Percentiles rank a stretch among this genome's conserved stretches.
phyloP scores from a whole-genome alignment of 2,113 vertebrate species.

The Cygnus buccinator region DNA sequence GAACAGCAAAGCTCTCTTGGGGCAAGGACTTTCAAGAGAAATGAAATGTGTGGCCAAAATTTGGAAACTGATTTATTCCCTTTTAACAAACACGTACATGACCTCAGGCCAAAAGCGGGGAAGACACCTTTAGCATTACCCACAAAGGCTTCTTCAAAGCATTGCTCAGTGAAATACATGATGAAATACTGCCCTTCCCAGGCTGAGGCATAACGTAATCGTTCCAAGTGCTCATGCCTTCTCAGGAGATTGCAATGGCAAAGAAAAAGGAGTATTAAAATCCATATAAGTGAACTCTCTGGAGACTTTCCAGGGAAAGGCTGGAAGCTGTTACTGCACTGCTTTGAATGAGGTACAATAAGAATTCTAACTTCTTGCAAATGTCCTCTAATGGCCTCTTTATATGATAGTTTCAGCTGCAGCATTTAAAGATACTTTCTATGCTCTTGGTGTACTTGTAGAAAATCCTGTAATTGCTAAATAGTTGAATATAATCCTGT shows the following conservation, averaged over 20 bases:
- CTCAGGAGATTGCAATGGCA: constrained; percentile 13
- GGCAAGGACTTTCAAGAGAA: not conserved
- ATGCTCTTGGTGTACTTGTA: not conserved
- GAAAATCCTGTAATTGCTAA: constrained; percentile 27
- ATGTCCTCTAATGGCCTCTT: constrained; percentile 5
- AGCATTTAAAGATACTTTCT: not conserved
- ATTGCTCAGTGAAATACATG: constrained; percentile 13
- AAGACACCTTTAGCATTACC: constrained; percentile 35
- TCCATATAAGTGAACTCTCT: constrained; percentile 6
- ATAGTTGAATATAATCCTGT: constrained; percentile 19
- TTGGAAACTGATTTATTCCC: not conserved
- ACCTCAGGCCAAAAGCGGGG: not conserved
- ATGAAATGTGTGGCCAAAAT: not conserved
- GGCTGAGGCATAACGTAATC: constrained; percentile 9
- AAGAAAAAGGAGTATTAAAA: constrained; percentile 26
- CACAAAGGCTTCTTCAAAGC: constrained; percentile 46
- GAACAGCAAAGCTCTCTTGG: not conserved
- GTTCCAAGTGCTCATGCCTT: not conserved
- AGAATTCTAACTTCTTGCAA: constrained; percentile 28
- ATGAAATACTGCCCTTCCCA: constrained; percentile 58
- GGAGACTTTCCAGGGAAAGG: constrained; percentile 12
- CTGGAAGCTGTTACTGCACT: not conserved
- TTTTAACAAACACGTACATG: not conserved
- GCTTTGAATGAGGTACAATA: constrained; percentile 21
- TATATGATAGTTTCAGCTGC: not conserved